Evolutionary conservation across 1,140 invertebrate species (phyloP).

Genomic region (Euglossa dilemma): DNA sequence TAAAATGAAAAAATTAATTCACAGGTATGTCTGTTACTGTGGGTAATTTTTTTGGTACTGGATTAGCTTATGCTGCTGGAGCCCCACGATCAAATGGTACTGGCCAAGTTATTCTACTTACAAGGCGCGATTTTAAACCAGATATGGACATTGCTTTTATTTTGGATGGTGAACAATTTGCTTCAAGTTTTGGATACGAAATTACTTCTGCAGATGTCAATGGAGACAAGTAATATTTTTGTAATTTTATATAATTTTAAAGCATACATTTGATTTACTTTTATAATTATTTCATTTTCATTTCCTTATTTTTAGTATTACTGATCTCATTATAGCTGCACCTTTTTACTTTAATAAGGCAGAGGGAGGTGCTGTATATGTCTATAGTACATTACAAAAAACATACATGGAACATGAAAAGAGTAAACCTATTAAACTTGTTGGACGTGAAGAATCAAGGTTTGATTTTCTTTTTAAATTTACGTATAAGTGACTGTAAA

Average conservation of each 20-base stretch:
- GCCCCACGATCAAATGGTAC: constrained; percentile 93
- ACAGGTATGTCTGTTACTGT: constrained; percentile 93
- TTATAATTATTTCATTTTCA: background rate
- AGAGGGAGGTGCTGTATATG: constrained; percentile 94
- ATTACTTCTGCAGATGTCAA: constrained; percentile 92
- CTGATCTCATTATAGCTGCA: constrained; percentile 94
- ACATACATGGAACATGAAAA: constrained; percentile 69
- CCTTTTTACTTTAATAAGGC: constrained; percentile 94
- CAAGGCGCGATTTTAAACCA: constrained; percentile 84
- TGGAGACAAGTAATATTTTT: constrained; percentile 88
- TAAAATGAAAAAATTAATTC: constrained; percentile 51
- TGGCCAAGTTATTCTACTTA: constrained; percentile 93
- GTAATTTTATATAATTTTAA: background rate
- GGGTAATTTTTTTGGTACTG: constrained; percentile 88
- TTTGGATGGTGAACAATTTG: constrained; percentile 92
- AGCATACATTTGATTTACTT: background rate
- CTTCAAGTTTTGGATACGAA: constrained; percentile 95
- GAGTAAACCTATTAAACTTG: constrained; percentile 77
- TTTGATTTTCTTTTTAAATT: constrained; percentile 34
- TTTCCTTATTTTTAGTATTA: constrained; percentile 83
- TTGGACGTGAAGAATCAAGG: constrained; percentile 80
- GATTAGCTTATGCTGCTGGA: constrained; percentile 90
- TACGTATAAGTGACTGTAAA: background rate
- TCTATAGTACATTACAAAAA: constrained; percentile 88
- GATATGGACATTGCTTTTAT: constrained; percentile 85